Evolutionary conservation across 2,113 vertebrate genomes (phyloP), one percentile per base, ranked within the genome.

Genomic region (Cepphus grylle): DNA sequence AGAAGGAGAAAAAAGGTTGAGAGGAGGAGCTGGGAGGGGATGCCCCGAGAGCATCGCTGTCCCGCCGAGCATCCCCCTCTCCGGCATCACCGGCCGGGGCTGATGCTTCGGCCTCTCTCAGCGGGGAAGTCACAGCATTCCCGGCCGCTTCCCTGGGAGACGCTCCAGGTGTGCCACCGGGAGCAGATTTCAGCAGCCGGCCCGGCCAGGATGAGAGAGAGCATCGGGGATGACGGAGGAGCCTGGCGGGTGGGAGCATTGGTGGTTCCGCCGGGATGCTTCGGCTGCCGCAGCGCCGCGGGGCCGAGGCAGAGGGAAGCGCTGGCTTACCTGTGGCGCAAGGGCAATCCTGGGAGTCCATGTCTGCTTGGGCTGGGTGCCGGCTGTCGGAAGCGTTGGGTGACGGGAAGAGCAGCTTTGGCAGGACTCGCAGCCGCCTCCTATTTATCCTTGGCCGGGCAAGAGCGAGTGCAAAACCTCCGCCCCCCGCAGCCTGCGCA

Each of bases 281-380:
- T 34, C 0, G 12, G 30, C 15, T 55, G 53, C 29, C 29, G 23
- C 53, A 29, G 65, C 7, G 50, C 27, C 17, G 12, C 3, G 8
- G 38, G 19, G 18, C 8, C 7, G 16, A 11, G 5, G 38, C 4
- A 22, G 47, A 58, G 69, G 40, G 19, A 29, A 30, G 62, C 25
- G 3, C 38, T 49, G 47, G 38, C 96, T 97, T 89, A 98, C 98
- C 98, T 29, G 96, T 78, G 73, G 96, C 96, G 12, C 98, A 98
- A 63, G 97, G 96, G 34, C 98, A 98, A 6, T 98, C 97, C 52
- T 97, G 93, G 2, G 98, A 97, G 93, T 98, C 98, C 98, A 98
- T 98, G 66, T 78, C 88, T n/a, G 78, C 9, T 77, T 43, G 79
- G 36, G 70, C 71, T 53, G 36, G 11, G 9, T 65, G 53, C 69